Conservation (phyloP, 2,113 vertebrate species). For the Morone chrysops region DNA sequence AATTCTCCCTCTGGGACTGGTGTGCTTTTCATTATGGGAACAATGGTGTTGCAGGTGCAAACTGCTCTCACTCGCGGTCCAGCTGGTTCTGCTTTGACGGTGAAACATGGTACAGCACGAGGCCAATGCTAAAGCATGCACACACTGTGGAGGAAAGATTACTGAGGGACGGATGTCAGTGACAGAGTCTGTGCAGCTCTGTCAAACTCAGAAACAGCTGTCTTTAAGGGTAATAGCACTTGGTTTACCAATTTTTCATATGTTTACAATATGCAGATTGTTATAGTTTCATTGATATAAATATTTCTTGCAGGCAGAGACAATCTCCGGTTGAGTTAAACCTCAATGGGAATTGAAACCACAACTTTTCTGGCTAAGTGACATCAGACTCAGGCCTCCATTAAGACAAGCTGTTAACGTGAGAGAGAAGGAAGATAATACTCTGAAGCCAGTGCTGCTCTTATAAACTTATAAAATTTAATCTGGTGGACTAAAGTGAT, state of each 20-base stretch:
- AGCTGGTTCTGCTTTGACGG: constrained; percentile 67
- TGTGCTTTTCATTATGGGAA: constrained; percentile 75
- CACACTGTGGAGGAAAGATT: not conserved
- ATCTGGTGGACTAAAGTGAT: not conserved
- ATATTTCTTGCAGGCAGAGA: constrained; percentile 34
- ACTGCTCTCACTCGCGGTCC: constrained; percentile 46
- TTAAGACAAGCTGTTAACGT: constrained; percentile 14
- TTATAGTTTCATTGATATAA: constrained; percentile 14
- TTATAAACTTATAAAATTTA: not conserved
- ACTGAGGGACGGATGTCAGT: constrained; percentile 25
- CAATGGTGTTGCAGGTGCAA: constrained; percentile 75
- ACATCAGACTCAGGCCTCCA: constrained; percentile 9
- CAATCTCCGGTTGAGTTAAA: constrained; percentile 26
- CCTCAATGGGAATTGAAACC: constrained; percentile 1
- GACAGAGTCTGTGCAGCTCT: constrained; percentile 8
- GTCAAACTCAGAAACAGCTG: constrained; percentile 49
- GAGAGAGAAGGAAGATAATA: constrained; percentile 4
- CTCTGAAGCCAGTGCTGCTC: not conserved
- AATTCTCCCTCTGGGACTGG: constrained; percentile 38
- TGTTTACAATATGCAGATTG: constrained; percentile 28
- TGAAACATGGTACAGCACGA: constrained; percentile 42
- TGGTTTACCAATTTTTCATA: not conserved
- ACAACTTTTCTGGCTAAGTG: constrained; percentile 16
- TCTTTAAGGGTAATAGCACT: constrained; percentile 5
- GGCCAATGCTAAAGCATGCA: constrained; percentile 1